Percentiles rank a stretch among this genome's conserved stretches.
phyloP scores from a whole-genome alignment of 1,140 invertebrate species.

The Archivesica marissinica region DNA sequence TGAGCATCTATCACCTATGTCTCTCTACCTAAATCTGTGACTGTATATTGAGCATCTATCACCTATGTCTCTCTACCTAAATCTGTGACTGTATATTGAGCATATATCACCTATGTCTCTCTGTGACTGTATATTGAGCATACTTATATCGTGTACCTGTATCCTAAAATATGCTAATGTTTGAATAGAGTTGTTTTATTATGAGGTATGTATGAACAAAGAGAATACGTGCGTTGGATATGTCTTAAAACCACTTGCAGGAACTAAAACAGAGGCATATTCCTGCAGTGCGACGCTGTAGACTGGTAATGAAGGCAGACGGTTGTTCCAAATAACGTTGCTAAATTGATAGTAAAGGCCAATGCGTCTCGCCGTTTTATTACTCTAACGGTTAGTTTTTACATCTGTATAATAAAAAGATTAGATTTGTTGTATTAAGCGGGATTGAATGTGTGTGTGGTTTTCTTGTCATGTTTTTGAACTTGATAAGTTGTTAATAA shows the following conservation, averaged over 20 bases:
- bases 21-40: too few relatives aligned
- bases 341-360: slow-evolving; percentile 26
- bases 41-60: too few relatives aligned
- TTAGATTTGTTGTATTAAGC: slow-evolving; percentile 7
- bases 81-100: too few relatives aligned
- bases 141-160: too few relatives aligned
- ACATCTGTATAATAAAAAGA: slow-evolving; percentile 33
- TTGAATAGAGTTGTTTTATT: too few relatives aligned
- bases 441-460: slow-evolving; percentile 17
- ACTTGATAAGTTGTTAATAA: too few relatives aligned
- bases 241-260: slow-evolving; percentile 6
- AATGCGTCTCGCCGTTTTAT: slow-evolving; percentile 14
- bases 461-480: not conserved
- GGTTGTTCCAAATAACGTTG: not conserved
- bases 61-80: too few relatives aligned
- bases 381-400: not conserved
- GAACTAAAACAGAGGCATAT: slow-evolving; percentile 7
- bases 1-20: too few relatives aligned
- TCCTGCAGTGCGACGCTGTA: slow-evolving; percentile 18
- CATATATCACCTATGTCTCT: too few relatives aligned
- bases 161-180: too few relatives aligned
- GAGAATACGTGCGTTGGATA: not conserved
- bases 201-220: too few relatives aligned
- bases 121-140: too few relatives aligned
- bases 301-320: slow-evolving; percentile 24